phyloP scores from a whole-genome alignment of 23 tunicate species.

The Phallusia fumigata region DNA sequence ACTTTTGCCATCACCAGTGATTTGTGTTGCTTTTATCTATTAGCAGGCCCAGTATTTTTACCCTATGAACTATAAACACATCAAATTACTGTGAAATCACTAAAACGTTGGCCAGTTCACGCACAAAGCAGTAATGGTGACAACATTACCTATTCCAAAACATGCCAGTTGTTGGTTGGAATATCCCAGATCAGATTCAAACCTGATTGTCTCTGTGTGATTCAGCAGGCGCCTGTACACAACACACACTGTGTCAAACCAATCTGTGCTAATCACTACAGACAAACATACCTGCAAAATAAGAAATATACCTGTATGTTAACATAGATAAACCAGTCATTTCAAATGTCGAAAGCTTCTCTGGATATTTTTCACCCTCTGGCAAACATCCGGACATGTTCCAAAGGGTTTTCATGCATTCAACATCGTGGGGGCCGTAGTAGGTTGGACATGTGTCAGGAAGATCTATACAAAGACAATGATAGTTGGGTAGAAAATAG shows the following conservation, averaged over 20 bases:
- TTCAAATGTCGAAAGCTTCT: background rate
- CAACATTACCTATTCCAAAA: slow-evolving; percentile 4
- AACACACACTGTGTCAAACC: too few species aligned
- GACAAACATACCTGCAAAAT: too few species aligned
- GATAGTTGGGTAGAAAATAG: background rate
- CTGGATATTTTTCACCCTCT: background rate
- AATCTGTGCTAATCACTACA: too few species aligned
- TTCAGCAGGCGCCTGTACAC: background rate
- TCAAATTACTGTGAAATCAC: too few species aligned
- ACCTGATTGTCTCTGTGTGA: background rate
- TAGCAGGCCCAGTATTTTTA: too few species aligned
- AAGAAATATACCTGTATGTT: background rate
- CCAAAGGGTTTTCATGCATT: background rate
- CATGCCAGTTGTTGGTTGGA: background rate
- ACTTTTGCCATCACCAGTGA: too few species aligned
- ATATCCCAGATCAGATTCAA: background rate
- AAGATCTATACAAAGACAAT: background rate
- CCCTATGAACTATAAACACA: too few species aligned
- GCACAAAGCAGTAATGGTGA: background rate
- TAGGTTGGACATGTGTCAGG: background rate
- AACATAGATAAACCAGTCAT: background rate
- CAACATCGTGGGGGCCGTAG: background rate
- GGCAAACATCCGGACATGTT: background rate
- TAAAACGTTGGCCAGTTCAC: too few species aligned
- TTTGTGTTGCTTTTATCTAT: too few species aligned